Evolutionary conservation across 2,888 invertebrate genomes (phyloP).

Genomic region (Sarcophaga carnaria): DNA sequence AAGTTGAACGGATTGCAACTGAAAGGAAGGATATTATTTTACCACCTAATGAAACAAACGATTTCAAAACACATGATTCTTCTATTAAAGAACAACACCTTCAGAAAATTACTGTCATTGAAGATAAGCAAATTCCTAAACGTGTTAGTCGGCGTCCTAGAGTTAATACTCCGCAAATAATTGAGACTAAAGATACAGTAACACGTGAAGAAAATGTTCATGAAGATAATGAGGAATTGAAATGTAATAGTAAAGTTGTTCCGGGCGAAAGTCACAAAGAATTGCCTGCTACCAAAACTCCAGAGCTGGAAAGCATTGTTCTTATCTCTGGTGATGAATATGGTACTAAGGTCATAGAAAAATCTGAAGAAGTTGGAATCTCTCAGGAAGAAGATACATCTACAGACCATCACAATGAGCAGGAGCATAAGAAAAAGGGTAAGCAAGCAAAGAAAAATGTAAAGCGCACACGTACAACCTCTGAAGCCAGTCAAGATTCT

Average conservation of each 20-base stretch:
- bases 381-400: neutral
- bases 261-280: neutral
- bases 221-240: neutral
- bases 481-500: slow-evolving; percentile 41
- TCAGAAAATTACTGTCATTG: neutral
- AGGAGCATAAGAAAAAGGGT: neutral
- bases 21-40: neutral
- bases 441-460: slow-evolving; percentile 6
- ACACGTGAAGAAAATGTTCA: neutral
- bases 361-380: neutral
- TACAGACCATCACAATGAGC: neutral
- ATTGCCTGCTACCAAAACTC: neutral
- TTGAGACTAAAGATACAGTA: neutral
- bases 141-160: slow-evolving; percentile 34
- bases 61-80: neutral
- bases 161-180: neutral
- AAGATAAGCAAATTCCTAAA: slow-evolving; percentile 6
- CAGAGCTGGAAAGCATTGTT: neutral
- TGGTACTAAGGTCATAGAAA: neutral
- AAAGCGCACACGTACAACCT: slow-evolving; percentile 36
- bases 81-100: neutral
- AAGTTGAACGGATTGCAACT: neutral
- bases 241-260: too few species aligned
- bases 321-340: too few species aligned
- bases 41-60: neutral